phyloP scores from a whole-genome alignment of 2,797 vertebrate genomes.

The Sebastes goodei region DNA sequence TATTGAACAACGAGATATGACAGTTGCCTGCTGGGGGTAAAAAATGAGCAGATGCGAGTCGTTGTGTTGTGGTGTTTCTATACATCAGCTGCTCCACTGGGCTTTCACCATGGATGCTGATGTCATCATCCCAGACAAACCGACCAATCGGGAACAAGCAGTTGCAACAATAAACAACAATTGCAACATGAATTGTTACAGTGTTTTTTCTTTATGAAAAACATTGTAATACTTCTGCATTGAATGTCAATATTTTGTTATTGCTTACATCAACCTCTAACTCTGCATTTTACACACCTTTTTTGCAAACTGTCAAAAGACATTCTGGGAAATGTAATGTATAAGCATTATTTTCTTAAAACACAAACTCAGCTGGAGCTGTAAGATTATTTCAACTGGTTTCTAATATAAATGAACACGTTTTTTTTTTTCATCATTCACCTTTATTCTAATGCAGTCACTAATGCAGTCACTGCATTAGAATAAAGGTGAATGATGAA shows the following conservation, averaged over 20 bases:
- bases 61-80: neutral
- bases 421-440: too few species aligned
- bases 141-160: slow-evolving; percentile 29
- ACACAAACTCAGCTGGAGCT: neutral
- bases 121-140: slow-evolving; percentile 22
- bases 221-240: neutral
- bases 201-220: neutral
- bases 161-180: slow-evolving; percentile 24
- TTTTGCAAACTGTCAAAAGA: neutral
- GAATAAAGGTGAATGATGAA: too few species aligned
- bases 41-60: too few species aligned
- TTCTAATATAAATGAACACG: too few species aligned
- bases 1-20: neutral
- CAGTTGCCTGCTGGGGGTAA: neutral
- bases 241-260: neutral
- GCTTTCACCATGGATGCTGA: neutral
- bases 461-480: neutral
- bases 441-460: neutral
- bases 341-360: neutral
- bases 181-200: neutral
- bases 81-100: neutral
- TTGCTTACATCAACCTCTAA: neutral
- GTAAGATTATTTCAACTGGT: neutral
- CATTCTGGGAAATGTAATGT: neutral
- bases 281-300: neutral